These are phyloP conservation scores for Amyelois transitella DNA, from an alignment of 1,140 invertebrate species.

Conservation along the genomic window DNA sequence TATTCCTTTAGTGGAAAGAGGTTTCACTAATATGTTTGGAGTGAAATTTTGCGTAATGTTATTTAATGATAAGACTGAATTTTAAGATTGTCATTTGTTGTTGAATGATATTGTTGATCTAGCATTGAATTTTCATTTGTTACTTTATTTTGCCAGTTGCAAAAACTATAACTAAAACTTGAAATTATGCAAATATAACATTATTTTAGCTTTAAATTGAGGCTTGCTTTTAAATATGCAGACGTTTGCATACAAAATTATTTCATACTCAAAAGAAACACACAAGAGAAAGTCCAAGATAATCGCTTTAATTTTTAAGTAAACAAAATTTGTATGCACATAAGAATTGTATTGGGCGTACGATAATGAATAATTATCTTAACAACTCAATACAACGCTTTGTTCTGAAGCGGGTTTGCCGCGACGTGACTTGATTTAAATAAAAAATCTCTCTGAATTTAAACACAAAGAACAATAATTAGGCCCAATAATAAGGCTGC, in stretches of 20 bases:
- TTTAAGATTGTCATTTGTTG: neutral
- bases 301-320: conserved; percentile 4
- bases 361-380: conserved; percentile 20
- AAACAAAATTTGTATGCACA: conserved; percentile 14
- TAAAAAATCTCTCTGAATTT: conserved; percentile 58
- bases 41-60: neutral
- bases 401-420: conserved; percentile 38
- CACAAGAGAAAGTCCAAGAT: neutral
- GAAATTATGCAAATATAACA: no score
- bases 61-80: neutral
- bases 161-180: no score
- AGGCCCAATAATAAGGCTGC: conserved; percentile 58
- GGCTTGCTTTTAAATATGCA: no score
- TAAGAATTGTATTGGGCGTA: conserved; percentile 9
- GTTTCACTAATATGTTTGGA: conserved; percentile 4
- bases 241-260: neutral
- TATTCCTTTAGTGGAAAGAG: conserved; percentile 36
- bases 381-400: conserved; percentile 52
- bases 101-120: no score
- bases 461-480: conserved; percentile 71
- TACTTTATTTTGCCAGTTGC: no score
- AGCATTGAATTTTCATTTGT: no score
- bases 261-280: neutral
- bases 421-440: conserved; percentile 62
- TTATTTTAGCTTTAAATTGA: no score